Conservation (phyloP, 2,797 vertebrate species). For the Pantherophis alleghaniensis region DNA sequence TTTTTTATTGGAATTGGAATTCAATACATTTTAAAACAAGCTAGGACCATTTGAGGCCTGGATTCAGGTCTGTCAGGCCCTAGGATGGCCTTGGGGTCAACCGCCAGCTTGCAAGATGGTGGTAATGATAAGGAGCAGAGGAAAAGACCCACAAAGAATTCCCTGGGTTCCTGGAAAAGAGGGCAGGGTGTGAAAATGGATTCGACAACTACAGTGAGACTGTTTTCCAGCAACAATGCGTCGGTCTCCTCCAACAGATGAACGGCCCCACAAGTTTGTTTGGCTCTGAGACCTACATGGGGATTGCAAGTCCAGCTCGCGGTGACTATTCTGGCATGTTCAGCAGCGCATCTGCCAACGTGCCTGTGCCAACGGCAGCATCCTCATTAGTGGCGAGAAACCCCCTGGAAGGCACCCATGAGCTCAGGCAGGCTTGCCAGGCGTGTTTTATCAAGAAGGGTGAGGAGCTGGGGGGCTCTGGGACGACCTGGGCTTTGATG, state of each 20-base stretch:
- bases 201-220: no score
- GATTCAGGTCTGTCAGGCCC: neutral
- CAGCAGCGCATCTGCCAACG: conserved; percentile 66
- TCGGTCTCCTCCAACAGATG: conserved; percentile 72
- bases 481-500: neutral
- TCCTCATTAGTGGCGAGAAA: conserved; percentile 75
- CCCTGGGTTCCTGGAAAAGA: neutral
- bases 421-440: conserved; percentile 91
- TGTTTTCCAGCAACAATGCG: neutral
- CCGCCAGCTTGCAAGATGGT: neutral
- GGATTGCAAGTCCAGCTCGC: conserved; percentile 79
- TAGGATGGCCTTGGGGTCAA: neutral
- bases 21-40: neutral
- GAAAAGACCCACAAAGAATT: no score
- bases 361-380: conserved; percentile 46
- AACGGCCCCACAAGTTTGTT: conserved; percentile 78
- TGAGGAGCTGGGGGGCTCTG: conserved; percentile 62
- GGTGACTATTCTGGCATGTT: conserved; percentile 74
- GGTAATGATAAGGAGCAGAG: neutral
- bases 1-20: fast-evolving
- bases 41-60: neutral
- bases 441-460: conserved; percentile 89
- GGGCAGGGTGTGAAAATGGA: neutral
- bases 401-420: conserved; percentile 91
- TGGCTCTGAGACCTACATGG: conserved; percentile 77